Evolutionary conservation across 2,797 vertebrate species (phyloP), one percentile per base, ranked within the genome.

Genomic region (Dendrocincla fuliginosa): DNA sequence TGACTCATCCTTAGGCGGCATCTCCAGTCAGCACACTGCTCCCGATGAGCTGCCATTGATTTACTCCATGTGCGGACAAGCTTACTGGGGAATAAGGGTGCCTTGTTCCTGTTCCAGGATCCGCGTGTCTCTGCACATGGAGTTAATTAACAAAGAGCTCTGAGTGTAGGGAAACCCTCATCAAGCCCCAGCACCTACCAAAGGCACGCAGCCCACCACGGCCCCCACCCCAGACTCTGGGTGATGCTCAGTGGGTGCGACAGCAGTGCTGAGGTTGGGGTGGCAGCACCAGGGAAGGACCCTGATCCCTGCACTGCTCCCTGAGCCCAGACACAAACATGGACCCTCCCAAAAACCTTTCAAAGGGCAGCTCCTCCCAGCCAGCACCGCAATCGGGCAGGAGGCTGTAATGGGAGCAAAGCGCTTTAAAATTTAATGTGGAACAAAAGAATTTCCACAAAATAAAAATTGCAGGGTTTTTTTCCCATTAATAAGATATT

Each of bases 401-500:
- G 44, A 89, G 81, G 70, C 78, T 93, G 84, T 46, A 94, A 93
- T 11, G 71, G 83, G 89, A 93, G 79, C 53, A 78, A 91, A 87
- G 71, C 6, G 0, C 76, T 95, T 97, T 95, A 92, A 96, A 95
- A 93, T 94, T 92, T 95, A n/a, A 96, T 87, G 93, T 46, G 83
- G 79, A 95, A 90, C 88, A 89, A 91, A 92, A 95, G 74, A 94
- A 88, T 89, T 84, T 91, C 80, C 71, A 95, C 83, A 87, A 94
- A 96, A 96, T 92, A 93, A 94, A 90, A 96, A 87, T 55, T 67
- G 53, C 78, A 23, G 59, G 47, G 4, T 86, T 93, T 90, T 90
- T 97, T 90, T 90, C 56, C 90, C 92, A 89, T 97, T 94, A 97
- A 92, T 87, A 94, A 92, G 92, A 14, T 67, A 94, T 94, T 71